Evolutionary conservation across 2,113 vertebrate species (phyloP).

Genomic region (Anarhynchus alexandrinus): DNA sequence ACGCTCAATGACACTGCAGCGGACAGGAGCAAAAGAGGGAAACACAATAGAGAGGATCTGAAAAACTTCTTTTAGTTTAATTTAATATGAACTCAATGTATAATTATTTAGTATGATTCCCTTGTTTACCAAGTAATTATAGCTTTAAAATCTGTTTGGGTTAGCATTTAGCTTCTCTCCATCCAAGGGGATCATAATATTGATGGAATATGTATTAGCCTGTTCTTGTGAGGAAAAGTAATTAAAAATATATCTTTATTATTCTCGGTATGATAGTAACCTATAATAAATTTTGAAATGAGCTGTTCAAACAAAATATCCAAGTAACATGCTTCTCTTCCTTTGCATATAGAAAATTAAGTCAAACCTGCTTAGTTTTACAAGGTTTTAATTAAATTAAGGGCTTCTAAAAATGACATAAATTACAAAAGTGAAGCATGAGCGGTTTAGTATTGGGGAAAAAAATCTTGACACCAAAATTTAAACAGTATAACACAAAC

Average conservation of each 20-base stretch:
- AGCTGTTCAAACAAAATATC: slow-evolving; percentile 75
- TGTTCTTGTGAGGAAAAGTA: slow-evolving; percentile 75
- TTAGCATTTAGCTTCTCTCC: slow-evolving; percentile 75
- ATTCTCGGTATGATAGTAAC: slow-evolving; percentile 76
- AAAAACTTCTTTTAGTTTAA: slow-evolving; percentile 39
- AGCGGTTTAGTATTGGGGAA: slow-evolving; percentile 4
- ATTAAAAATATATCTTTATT: slow-evolving; percentile 81
- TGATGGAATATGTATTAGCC: slow-evolving; percentile 79
- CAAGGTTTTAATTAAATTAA: slow-evolving; percentile 67
- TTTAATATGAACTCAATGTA: slow-evolving; percentile 67
- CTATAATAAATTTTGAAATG: slow-evolving; percentile 74
- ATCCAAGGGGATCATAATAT: slow-evolving; percentile 77
- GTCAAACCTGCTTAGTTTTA: slow-evolving; percentile 63
- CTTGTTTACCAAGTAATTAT: slow-evolving; percentile 80
- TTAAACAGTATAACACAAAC: slow-evolving; percentile 1
- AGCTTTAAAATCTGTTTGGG: slow-evolving; percentile 79
- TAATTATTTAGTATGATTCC: slow-evolving; percentile 76
- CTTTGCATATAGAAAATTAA: slow-evolving; percentile 51
- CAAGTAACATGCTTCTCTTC: slow-evolving; percentile 54
- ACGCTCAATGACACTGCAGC: slow-evolving; percentile 41
- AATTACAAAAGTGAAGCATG: slow-evolving; percentile 31
- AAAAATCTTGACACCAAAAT: slow-evolving; percentile 9
- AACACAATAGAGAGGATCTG: slow-evolving; percentile 17
- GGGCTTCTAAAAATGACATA: slow-evolving; percentile 41
- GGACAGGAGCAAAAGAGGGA: background rate